Percentiles rank a stretch among this genome's conserved stretches.
These are phyloP conservation scores for Parascotia fuliginaria DNA, from an alignment of 2,888 invertebrate species.

Conservation along the genomic window DNA sequence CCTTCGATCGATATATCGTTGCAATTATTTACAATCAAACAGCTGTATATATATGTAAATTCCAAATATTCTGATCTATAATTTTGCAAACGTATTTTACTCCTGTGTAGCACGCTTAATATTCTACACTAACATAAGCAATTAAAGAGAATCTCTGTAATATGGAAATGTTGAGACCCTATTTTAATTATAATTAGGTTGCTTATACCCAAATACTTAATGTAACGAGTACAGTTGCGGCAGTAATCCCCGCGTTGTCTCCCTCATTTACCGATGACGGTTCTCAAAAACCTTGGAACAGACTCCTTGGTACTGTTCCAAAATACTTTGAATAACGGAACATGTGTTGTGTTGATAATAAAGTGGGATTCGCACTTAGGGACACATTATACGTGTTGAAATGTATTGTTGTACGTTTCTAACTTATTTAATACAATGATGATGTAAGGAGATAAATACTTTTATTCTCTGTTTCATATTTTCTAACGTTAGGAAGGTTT, in stretches of 20 bases:
- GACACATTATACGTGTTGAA: constrained; percentile 17
- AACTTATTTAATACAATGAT: constrained; percentile 20
- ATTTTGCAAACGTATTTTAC: neutral
- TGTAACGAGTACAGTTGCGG: constrained; percentile 32
- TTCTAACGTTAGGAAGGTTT: no score
- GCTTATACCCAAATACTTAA: constrained; percentile 22
- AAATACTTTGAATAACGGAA: constrained; percentile 20
- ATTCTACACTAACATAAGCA: neutral
- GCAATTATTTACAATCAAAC: no score
- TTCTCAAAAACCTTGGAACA: constrained; percentile 19
- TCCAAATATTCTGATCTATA: no score
- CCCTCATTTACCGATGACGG: constrained; percentile 34
- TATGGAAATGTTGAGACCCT: constrained; percentile 11
- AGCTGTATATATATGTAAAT: no score
- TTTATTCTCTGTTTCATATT: no score
- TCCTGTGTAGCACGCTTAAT: neutral
- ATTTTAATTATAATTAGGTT: constrained; percentile 32
- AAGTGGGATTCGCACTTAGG: constrained; percentile 15
- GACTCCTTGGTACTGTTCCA: constrained; percentile 36
- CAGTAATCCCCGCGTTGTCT: constrained; percentile 47
- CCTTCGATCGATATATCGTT: no score
- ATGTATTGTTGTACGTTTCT: constrained; percentile 24
- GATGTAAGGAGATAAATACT: no score
- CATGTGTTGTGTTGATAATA: constrained; percentile 19
- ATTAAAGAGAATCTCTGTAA: neutral